Base-by-base conservation (phyloP, 1,140 invertebrate species). In the Bacillus rossius region DNA sequence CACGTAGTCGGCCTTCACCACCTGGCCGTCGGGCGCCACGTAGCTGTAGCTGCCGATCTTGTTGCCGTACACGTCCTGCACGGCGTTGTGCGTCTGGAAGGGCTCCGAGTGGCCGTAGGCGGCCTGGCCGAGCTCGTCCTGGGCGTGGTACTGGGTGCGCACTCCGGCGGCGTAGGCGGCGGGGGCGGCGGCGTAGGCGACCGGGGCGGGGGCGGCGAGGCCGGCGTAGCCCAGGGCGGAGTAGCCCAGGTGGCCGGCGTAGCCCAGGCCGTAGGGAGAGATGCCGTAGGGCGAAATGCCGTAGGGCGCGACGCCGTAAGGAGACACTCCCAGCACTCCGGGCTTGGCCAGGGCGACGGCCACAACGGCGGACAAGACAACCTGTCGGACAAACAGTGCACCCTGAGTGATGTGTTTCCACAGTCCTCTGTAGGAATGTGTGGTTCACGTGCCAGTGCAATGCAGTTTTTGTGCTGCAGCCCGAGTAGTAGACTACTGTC, bases 11-110 rank as follows among this genome's bases (percentile, higher is more conserved):
- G 76, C 75, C 48, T 74, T 71, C 61, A 81, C 73, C 16, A 81
- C 69, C 60, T 67, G 67, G 20, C 75, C 75, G 26, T 80, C 68
- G 64, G 80, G 79, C 50, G 79, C 77, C 43, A 76, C 75, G 63
- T 81, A 81, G 45, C 77, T 77, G 72, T 77, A 79, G 63, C 73
- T 75, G 62, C 80, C 80, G 60, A 79, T 74, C 59, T 79, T 71
- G 69, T 79, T 76, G 61, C 79, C 80, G 59, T 74, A 71, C 29
- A 71, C 76, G 64, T 80, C 80, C 70, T 65, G 74, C 34, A 75
- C 76, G 55, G 78, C 79, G 59, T 75, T 71, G 48, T 80, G 75
- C 10, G 75, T 69, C 65, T 80, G 79, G 73, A 74, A 73, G 40
- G 77, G 74, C 69, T 80, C 77, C 61, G 75, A 72, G 61, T 79